These are phyloP conservation scores for Hypothenemus hampei DNA, from an alignment of 1,140 invertebrate species.

Conservation along the genomic window DNA sequence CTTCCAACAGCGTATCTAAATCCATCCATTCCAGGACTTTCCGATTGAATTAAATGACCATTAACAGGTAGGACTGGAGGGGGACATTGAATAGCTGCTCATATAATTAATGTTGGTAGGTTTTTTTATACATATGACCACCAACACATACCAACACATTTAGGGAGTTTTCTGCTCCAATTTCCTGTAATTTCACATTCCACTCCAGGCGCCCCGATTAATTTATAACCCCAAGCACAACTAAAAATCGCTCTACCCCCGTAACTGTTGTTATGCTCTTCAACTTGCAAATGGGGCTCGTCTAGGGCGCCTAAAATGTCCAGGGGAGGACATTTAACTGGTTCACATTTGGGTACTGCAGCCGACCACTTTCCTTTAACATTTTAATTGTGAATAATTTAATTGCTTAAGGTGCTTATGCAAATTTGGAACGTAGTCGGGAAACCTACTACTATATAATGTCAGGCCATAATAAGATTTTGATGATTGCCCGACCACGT, in stretches of 20 bases:
- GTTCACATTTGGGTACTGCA: slow-evolving; percentile 63
- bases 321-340: slow-evolving; percentile 66
- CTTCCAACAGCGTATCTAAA: slow-evolving; percentile 68
- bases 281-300: slow-evolving; percentile 52
- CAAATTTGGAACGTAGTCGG: too few relatives aligned
- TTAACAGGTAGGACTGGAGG: slow-evolving; percentile 66
- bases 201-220: slow-evolving; percentile 66
- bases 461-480: too few relatives aligned
- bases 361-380: slow-evolving; percentile 70
- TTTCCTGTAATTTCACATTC: slow-evolving; percentile 70
- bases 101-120: neutral
- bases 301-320: slow-evolving; percentile 49
- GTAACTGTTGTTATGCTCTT: slow-evolving; percentile 59
- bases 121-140: neutral
- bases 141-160: slow-evolving; percentile 66
- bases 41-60: slow-evolving; percentile 59
- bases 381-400: too few relatives aligned
- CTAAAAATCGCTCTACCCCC: slow-evolving; percentile 69
- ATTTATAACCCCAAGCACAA: slow-evolving; percentile 75
- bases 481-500: too few relatives aligned
- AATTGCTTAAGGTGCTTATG: too few relatives aligned
- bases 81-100: slow-evolving; percentile 77
- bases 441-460: too few relatives aligned
- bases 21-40: slow-evolving; percentile 46
- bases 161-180: slow-evolving; percentile 72